Conservation (phyloP, 2,797 vertebrate species). For the Liparis tanakae region DNA sequence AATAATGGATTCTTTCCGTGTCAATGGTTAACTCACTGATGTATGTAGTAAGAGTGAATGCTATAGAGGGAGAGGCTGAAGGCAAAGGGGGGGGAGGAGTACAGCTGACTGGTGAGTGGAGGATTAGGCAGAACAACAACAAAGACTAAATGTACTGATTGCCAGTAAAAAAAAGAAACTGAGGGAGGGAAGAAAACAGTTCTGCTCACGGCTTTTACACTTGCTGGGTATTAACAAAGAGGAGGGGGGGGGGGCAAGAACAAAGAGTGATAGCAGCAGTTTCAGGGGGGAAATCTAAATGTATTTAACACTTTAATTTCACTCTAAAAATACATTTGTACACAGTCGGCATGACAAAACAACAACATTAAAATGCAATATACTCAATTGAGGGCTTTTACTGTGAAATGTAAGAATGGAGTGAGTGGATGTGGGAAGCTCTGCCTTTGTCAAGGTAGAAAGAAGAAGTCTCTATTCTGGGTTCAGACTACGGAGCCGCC, state of each 20-base stretch:
- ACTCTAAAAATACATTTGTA: background rate
- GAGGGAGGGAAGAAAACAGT: background rate
- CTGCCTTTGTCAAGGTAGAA: background rate
- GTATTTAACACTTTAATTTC: background rate
- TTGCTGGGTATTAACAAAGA: too few species aligned
- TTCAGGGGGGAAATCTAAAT: background rate
- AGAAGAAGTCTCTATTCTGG: background rate
- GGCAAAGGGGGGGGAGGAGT: slow-evolving; percentile 1
- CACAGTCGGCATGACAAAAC: background rate
- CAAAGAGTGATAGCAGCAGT: slow-evolving; percentile 7
- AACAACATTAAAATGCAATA: background rate
- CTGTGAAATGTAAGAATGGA: background rate
- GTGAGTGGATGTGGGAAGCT: background rate
- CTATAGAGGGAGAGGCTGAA: background rate
- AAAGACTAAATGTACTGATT: too few species aligned
- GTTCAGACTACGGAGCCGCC: too few species aligned
- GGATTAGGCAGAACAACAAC: slow-evolving; percentile 3
- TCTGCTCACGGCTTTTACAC: slow-evolving; percentile 27
- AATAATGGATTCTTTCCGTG: background rate
- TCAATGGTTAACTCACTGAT: slow-evolving; percentile 42
- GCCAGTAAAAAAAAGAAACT: slow-evolving; percentile 12
- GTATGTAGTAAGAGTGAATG: slow-evolving; percentile 3
- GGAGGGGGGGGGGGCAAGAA: background rate
- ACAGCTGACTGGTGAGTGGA: background rate
- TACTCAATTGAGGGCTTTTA: background rate